Base-by-base conservation (phyloP, 35 echinoderm and acorn worm genomes). In the Nesometra sesokonis region DNA sequence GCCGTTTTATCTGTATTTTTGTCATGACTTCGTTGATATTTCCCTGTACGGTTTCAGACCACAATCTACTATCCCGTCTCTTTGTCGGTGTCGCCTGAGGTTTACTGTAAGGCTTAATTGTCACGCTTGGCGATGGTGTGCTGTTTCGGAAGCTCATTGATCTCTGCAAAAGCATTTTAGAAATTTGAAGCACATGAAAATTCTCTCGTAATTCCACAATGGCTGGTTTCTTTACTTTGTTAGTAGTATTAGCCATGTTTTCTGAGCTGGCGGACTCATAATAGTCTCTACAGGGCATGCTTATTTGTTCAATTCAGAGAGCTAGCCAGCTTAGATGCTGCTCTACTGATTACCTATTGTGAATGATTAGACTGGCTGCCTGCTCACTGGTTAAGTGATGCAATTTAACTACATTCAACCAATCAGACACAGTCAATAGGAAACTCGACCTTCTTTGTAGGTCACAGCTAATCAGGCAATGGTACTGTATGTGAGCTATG, bases 51-150 rank as follows among this genome's bases (percentile, higher is more conserved):
- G 96, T 99, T 79, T 99, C 92, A 8, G 92, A 99, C 96, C 96
- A 99, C 21, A 99, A 88, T 46, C 86, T 92, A 85, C 90, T 94
- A 87, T 99, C 92, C 77, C 96, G 8, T 33, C 92, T 85, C 82
- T 99, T 99, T 80, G 96, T 99, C 3, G 96, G 96, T 35, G 96
- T 99, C 36, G 92, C 96, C 30, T 85, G 52, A 4, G 96, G 96
- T 76, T 99, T 99, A 35, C 89, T 94, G 93, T 99, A 99, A 7
- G 96, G 96, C 82, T 99, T 99, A 46, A 99, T 99, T 35, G 88
- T 91, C 37, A 99, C 86, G 17, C 77, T 85, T 23, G 93, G 93
- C 31, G 93, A 88, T 35, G 94, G 90, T 35, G 78, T 86, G 79
- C 80, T 83, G 36, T 83, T 92, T 34, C 89, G 90, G 38, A 99